Evolutionary conservation across 2,113 vertebrate species (phyloP).

Genomic region (Sisor rabdophorus): DNA sequence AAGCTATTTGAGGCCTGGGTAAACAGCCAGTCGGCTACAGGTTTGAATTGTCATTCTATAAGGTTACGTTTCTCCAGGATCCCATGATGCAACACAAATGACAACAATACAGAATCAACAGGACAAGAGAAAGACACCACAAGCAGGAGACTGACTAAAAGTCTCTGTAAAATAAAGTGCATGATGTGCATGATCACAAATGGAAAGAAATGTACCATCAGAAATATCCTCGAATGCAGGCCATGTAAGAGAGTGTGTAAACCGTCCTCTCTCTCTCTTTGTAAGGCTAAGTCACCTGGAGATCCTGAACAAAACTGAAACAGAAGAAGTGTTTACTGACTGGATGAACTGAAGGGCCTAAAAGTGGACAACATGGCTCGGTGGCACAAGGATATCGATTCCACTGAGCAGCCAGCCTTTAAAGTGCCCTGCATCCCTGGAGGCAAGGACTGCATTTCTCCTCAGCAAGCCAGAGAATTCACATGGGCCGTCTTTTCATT

Average conservation of each 20-base stretch:
- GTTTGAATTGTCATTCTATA: constrained; percentile 15
- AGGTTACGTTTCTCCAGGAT: not conserved
- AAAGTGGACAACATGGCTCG: constrained; percentile 43
- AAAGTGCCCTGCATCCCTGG: constrained; percentile 33
- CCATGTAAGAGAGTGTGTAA: too few species aligned
- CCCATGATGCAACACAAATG: too few species aligned
- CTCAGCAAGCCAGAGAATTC: constrained; percentile 10
- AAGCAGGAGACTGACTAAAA: too few species aligned
- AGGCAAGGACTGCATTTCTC: constrained; percentile 35
- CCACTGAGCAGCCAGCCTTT: constrained; percentile 53
- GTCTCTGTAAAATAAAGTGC: not conserved
- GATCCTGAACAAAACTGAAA: not conserved
- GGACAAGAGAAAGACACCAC: too few species aligned
- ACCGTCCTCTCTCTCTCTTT: constrained; percentile 10
- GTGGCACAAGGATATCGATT: constrained; percentile 53
- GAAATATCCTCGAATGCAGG: constrained; percentile 9
- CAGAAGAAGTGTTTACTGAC: constrained; percentile 51
- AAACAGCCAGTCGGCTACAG: not conserved
- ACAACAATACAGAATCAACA: too few species aligned
- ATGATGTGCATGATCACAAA: constrained; percentile 8
- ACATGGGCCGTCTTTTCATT: constrained; percentile 42
- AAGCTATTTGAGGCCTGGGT: constrained; percentile 8
- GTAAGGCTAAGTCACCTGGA: constrained; percentile 43
- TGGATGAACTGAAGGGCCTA: constrained; percentile 25
- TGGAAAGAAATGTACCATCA: constrained; percentile 33